These are phyloP conservation scores for Morelia viridis DNA, from an alignment of 2,797 vertebrate genomes.

Conservation along the genomic window DNA sequence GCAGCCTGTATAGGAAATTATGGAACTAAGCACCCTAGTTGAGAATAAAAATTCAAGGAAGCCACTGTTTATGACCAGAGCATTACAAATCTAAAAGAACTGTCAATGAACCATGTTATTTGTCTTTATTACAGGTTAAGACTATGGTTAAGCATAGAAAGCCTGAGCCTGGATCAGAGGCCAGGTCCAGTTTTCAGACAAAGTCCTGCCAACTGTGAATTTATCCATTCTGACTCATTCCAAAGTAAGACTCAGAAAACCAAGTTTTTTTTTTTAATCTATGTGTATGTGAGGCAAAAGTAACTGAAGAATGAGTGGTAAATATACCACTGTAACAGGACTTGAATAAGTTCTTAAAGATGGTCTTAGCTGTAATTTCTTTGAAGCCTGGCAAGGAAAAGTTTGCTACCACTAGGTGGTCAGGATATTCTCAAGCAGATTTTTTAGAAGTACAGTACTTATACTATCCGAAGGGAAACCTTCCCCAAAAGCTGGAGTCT, in stretches of 20 bases:
- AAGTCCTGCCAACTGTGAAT: too few species aligned
- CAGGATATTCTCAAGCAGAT: not conserved
- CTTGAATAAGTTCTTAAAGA: not conserved
- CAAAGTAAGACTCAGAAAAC: too few species aligned
- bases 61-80: not conserved
- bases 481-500: not conserved
- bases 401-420: not conserved
- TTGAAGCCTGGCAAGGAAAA: not conserved
- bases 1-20: too few species aligned
- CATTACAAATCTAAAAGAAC: not conserved
- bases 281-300: not conserved
- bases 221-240: too few species aligned
- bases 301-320: not conserved
- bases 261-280: too few species aligned
- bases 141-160: too few species aligned
- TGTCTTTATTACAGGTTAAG: not conserved
- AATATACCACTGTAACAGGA: not conserved
- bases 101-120: not conserved
- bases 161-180: too few species aligned
- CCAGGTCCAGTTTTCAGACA: too few species aligned
- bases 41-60: not conserved
- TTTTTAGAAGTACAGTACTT: not conserved
- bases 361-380: not conserved
- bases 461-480: not conserved
- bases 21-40: not conserved